Evolutionary conservation across 2,113 vertebrate species (phyloP).

Genomic region (Phycodurus eques): DNA sequence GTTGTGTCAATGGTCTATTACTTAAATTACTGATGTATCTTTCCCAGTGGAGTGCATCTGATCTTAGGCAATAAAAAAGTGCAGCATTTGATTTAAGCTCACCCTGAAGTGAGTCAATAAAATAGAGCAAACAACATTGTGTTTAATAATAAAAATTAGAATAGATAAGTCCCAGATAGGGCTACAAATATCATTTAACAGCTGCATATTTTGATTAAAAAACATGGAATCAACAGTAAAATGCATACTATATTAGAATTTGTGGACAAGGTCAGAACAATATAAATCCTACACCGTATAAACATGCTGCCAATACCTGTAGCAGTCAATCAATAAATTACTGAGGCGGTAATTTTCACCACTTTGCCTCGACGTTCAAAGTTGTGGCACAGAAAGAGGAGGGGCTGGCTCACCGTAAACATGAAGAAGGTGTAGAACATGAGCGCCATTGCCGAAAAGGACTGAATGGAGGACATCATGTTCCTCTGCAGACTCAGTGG

Average conservation of each 20-base stretch:
- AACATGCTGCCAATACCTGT: no score
- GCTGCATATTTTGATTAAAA: not conserved
- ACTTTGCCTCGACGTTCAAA: not conserved
- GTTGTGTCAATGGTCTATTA: slow-evolving; percentile 16
- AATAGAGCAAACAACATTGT: slow-evolving; percentile 38
- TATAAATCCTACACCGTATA: no score
- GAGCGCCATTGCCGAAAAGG: slow-evolving; percentile 97
- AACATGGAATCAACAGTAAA: not conserved
- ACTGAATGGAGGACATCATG: slow-evolving; percentile 98
- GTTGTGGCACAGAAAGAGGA: not conserved
- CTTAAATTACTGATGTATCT: slow-evolving; percentile 2
- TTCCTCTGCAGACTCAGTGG: slow-evolving; percentile 96
- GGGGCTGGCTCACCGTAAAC: slow-evolving; percentile 86
- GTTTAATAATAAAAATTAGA: not conserved
- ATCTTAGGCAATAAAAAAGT: slow-evolving; percentile 13
- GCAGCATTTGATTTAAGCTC: slow-evolving; percentile 37
- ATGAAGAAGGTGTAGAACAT: slow-evolving; percentile 95
- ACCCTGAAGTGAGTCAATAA: slow-evolving; percentile 38
- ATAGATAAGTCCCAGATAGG: not conserved
- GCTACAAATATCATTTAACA: not conserved
- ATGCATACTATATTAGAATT: not conserved
- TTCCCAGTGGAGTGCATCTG: slow-evolving; percentile 16
- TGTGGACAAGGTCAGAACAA: not conserved
- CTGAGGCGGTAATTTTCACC: no score
- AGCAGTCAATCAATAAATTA: no score